Evolutionary conservation across 2,888 invertebrate species (phyloP).

Genomic region (Drosophila seclusa): DNA sequence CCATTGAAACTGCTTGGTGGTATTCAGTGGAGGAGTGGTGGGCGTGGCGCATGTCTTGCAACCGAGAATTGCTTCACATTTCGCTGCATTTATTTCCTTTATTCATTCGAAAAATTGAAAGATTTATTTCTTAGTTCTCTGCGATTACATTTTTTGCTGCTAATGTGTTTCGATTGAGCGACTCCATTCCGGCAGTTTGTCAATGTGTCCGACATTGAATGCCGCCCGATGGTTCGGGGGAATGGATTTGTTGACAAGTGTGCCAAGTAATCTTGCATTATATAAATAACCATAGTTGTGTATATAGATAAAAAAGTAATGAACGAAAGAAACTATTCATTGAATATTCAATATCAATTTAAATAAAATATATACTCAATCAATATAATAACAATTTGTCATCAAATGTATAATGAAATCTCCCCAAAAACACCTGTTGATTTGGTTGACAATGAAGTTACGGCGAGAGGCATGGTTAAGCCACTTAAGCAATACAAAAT

Average conservation of each 20-base stretch:
- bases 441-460: background rate
- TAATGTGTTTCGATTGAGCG: slow-evolving; percentile 76
- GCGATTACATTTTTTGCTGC: slow-evolving; percentile 71
- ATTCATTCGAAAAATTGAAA: slow-evolving; percentile 83
- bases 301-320: no score
- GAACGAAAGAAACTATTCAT: background rate
- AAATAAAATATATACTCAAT: background rate
- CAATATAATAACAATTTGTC: background rate
- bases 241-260: slow-evolving; percentile 57
- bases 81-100: slow-evolving; percentile 67
- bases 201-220: slow-evolving; percentile 67
- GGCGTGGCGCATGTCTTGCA: slow-evolving; percentile 40
- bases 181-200: slow-evolving; percentile 70
- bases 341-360: background rate
- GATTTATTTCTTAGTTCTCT: slow-evolving; percentile 82
- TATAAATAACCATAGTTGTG: slow-evolving; percentile 25
- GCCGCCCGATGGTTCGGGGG: slow-evolving; percentile 12
- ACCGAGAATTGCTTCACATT: slow-evolving; percentile 73
- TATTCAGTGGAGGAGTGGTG: slow-evolving; percentile 13
- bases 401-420: background rate
- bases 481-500: slow-evolving; percentile 15
- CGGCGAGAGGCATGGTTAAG: slow-evolving; percentile 23
- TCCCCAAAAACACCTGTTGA: slow-evolving; percentile 8
- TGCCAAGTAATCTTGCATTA: slow-evolving; percentile 60
- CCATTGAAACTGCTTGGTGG: slow-evolving; percentile 19